Base-by-base conservation (phyloP, 2,888 invertebrate genomes). In the Drosophila kanekoi region DNA sequence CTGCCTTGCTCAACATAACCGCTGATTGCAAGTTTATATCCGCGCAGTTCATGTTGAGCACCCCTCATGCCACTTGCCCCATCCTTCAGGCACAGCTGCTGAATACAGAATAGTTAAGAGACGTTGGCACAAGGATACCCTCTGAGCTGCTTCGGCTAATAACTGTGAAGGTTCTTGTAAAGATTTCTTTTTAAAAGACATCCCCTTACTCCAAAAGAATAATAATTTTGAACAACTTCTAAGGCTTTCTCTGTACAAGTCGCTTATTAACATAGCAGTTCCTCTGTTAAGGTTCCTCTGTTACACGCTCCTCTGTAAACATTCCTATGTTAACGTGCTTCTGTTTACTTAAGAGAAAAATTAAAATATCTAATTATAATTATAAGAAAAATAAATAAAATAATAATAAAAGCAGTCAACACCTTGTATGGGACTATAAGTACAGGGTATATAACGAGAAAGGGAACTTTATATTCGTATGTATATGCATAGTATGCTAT, bases 11-110 rank as follows among this genome's bases (percentile, higher is more conserved):
- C 81, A 70, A 81, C 84, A 79, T 58, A 87, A 79, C 87, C 83
- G 79, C 87, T 77, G 84, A 83, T 83, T 87, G 81, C 81, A 75
- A 87, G 83, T 77, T 77, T 84, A 83, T 84, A 81, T 81, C 70
- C 66, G 69, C 72, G 51, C 63, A 66, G 78, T 72, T 82, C 70
- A 72, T 73, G 78, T 65, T 65, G 52, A 69, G 66, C 53, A 41
- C 53, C 47, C 63, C 60, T 57, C 54, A 41, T 35, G 45, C 49
- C 45, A 37, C 66, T 56, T 56, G 45, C 69, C 54, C n/a, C 62
- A 16, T 10, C 18, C 18, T 41, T 10, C 33, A 53, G 16, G 8
- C 6, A 10, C 3, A 9, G 28, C 14, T 16, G 37, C 32, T 23
- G 44, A 56, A 57, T 5, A 11, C n/a, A 32, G 23, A 59, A 45